Evolutionary conservation across 2,888 invertebrate genomes (phyloP), one percentile per base, ranked within the genome.

Genomic region (Acronicta aceris): DNA sequence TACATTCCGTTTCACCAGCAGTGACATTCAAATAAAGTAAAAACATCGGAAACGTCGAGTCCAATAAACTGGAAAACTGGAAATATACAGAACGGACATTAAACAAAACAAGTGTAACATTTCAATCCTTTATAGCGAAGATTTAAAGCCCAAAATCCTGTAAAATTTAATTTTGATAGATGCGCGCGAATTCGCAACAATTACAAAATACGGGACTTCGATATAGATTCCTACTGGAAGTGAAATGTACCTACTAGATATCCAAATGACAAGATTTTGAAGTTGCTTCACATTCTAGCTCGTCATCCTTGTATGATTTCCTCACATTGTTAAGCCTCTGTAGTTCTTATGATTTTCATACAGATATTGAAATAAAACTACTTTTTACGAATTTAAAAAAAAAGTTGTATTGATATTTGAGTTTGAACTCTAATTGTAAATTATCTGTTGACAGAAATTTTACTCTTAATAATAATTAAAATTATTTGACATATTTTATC

Each of bases 151-250:
- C 76, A 82, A 82, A 88, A 89, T 88, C 87, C 88, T 83, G 84
- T 89, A 86, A 89, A 90, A 90, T 90, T 87, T 90, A 88, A 92
- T 90, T 91, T 90, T 90, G 90, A 90, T 90, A 89, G 89, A 88
- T 84, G 81, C 82, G 80, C 85, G 82, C 81, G 81, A 87, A 89
- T 88, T 87, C 81, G 67, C 84, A 81, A 82, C 84, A 84, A 86
- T 88, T 86, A 86, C 86, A 81, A 83, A 79, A 86, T 78, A 83
- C 80, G 74, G 62, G 59, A 46, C 81, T 56, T 10, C 0, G 79
- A 78, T 65, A 36, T 76, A 76, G 30, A 63, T 33, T 4, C 0
- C 9, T 41, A 6, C 76, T 76, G 41, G 76, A 76, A 61, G 67
- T 17, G 53, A 3, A 33, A 38, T n/a, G 0, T 5, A 4, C 10